Percentiles rank a stretch among this genome's conserved stretches.
phyloP scores from a whole-genome alignment of 2,113 vertebrate species.

The Elephas maximus region DNA sequence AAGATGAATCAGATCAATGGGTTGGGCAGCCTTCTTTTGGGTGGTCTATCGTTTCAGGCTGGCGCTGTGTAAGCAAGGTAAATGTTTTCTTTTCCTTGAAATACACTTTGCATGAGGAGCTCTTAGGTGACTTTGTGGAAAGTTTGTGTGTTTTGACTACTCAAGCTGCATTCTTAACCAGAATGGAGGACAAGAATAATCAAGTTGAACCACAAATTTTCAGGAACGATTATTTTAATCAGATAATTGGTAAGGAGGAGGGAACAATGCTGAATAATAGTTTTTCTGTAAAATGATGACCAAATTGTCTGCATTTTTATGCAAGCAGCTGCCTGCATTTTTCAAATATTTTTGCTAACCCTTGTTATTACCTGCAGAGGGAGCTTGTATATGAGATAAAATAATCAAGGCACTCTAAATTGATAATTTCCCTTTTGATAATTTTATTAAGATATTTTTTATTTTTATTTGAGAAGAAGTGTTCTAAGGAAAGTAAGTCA shows the following conservation, averaged over 20 bases:
- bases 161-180: conserved; percentile 59
- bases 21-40: conserved; percentile 80
- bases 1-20: conserved; percentile 69
- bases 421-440: conserved; percentile 82
- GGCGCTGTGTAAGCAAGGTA: conserved; percentile 70
- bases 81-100: conserved; percentile 57
- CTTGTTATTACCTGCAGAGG: conserved; percentile 91
- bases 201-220: conserved; percentile 45
- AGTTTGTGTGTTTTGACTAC: conserved; percentile 14
- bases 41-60: conserved; percentile 83
- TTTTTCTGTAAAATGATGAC: conserved; percentile 70
- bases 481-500: conserved; percentile 62
- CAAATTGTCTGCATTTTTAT: conserved; percentile 71
- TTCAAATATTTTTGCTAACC: conserved; percentile 86
- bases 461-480: conserved; percentile 66
- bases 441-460: conserved; percentile 69
- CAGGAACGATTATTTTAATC: conserved; percentile 56
- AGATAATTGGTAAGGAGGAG: conserved; percentile 59
- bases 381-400: conserved; percentile 90
- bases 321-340: conserved; percentile 72
- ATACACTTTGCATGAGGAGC: conserved; percentile 14
- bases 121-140: conserved; percentile 69
- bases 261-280: conserved; percentile 22
- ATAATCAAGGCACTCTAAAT: conserved; percentile 84
- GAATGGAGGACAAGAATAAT: conserved; percentile 40